Percentiles rank a stretch among this genome's conserved stretches.
Conservation (phyloP, 2,797 vertebrate genomes). For the Hybognathus amarus region DNA sequence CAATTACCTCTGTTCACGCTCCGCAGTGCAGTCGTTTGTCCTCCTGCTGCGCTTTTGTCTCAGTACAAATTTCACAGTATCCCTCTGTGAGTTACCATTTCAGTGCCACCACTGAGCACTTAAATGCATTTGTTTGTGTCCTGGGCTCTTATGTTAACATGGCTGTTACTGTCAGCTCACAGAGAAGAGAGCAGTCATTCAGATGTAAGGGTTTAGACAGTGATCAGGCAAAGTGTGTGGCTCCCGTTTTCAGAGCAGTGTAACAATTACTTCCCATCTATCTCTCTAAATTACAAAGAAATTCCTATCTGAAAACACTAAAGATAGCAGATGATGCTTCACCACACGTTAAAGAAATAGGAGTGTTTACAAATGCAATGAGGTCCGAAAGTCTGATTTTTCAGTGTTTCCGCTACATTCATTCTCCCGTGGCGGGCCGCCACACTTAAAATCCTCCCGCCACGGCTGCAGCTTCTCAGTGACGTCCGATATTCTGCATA, state of each 20-base stretch:
- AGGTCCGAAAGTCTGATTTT: neutral
- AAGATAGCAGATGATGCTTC: neutral
- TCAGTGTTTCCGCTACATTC: too few relatives aligned
- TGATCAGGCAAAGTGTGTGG: slow-evolving; percentile 32
- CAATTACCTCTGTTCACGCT: slow-evolving; percentile 42
- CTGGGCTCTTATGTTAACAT: slow-evolving; percentile 45
- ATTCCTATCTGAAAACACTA: neutral
- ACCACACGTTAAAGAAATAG: neutral
- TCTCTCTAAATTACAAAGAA: neutral
- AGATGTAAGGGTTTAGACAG: slow-evolving; percentile 44
- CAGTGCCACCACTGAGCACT: slow-evolving; percentile 43
- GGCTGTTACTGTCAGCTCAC: slow-evolving; percentile 39
- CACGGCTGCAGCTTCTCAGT: too few relatives aligned
- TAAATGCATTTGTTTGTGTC: slow-evolving; percentile 60
- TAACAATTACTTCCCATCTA: neutral
- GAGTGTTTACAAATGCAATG: neutral
- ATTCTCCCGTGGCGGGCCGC: too few relatives aligned
- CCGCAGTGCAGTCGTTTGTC: slow-evolving; percentile 42
- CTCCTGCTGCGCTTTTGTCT: slow-evolving; percentile 49
- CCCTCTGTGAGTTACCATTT: slow-evolving; percentile 51
- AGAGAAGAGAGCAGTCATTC: slow-evolving; percentile 32
- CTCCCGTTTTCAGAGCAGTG: neutral
- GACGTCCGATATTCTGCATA: too few relatives aligned
- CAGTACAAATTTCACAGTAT: slow-evolving; percentile 39
- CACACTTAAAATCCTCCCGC: too few relatives aligned